These are phyloP conservation scores for Mycogona germanica DNA, from an alignment of 2,888 invertebrate genomes.

Conservation along the genomic window DNA sequence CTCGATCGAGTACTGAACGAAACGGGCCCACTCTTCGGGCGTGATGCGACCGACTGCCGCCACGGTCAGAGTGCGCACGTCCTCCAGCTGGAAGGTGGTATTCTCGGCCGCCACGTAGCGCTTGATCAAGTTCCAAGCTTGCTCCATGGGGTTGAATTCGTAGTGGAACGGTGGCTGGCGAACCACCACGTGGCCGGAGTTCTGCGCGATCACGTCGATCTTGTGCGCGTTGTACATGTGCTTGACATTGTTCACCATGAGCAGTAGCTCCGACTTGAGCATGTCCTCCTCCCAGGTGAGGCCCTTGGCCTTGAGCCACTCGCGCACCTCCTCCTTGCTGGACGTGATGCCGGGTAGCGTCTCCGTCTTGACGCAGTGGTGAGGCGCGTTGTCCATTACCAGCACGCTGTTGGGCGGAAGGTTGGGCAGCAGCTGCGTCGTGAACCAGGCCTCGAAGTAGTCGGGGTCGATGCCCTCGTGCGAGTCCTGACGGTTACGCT, in stretches of 20 bases:
- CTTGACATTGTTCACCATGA: background rate
- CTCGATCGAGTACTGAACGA: background rate
- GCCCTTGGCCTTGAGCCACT: background rate
- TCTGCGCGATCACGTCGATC: background rate
- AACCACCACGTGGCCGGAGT: background rate
- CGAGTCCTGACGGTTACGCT: background rate
- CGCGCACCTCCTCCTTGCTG: background rate
- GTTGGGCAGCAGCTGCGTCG: conserved; percentile 8
- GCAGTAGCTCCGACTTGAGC: background rate
- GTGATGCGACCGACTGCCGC: background rate
- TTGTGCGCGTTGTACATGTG: background rate
- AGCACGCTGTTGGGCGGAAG: conserved; percentile 8
- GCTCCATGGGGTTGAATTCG: conserved; percentile 5
- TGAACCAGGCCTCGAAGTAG: conserved; percentile 8
- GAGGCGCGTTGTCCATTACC: conserved; percentile 14
- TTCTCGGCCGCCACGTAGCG: background rate
- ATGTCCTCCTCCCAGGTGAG: background rate
- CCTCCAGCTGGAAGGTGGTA: background rate
- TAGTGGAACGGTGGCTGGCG: conserved; percentile 3
- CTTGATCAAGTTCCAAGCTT: background rate
- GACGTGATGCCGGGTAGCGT: background rate
- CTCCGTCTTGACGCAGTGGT: conserved; percentile 12
- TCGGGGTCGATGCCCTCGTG: conserved; percentile 3
- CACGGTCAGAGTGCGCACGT: background rate
- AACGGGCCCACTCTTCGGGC: background rate